These are phyloP conservation scores for Varanus komodoensis DNA, from an alignment of 2,113 vertebrate genomes.

Conservation along the genomic window DNA sequence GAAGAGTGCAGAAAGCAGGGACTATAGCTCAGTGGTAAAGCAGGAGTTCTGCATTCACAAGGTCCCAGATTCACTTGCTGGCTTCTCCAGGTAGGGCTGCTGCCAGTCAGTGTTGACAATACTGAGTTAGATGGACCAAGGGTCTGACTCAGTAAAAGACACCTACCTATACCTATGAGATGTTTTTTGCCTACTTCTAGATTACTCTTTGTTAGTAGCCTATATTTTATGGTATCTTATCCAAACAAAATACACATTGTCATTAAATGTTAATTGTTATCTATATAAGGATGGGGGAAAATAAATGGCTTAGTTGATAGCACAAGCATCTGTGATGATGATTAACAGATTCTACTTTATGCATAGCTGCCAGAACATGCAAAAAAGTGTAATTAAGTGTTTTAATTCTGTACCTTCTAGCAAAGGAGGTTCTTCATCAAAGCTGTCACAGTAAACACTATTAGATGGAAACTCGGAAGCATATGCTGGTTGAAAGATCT, in stretches of 20 bases:
- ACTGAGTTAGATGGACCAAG: too few species aligned
- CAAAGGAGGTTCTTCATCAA: conserved; percentile 87
- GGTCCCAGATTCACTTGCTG: too few species aligned
- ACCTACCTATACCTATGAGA: background rate
- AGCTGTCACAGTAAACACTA: conserved; percentile 60
- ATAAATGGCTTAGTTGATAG: background rate
- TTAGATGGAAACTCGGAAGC: conserved; percentile 50
- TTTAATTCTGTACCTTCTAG: conserved; percentile 83
- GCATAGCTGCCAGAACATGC: background rate
- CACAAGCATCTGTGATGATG: background rate
- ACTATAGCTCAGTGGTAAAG: too few species aligned
- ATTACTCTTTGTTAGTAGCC: background rate
- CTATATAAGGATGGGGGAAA: background rate
- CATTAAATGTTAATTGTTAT: background rate
- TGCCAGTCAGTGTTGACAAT: too few species aligned
- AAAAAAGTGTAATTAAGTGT: fast-evolving
- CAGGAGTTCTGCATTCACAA: too few species aligned
- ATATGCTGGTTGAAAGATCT: conserved; percentile 77
- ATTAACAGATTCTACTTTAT: background rate
- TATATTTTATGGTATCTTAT: background rate
- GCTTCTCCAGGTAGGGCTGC: too few species aligned
- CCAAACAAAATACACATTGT: background rate
- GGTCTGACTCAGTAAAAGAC: too few species aligned
- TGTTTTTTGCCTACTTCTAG: background rate
- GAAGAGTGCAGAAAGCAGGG: too few species aligned